Evolutionary conservation across 2,888 invertebrate species (phyloP).

Genomic region (Invenusta paracnida): DNA sequence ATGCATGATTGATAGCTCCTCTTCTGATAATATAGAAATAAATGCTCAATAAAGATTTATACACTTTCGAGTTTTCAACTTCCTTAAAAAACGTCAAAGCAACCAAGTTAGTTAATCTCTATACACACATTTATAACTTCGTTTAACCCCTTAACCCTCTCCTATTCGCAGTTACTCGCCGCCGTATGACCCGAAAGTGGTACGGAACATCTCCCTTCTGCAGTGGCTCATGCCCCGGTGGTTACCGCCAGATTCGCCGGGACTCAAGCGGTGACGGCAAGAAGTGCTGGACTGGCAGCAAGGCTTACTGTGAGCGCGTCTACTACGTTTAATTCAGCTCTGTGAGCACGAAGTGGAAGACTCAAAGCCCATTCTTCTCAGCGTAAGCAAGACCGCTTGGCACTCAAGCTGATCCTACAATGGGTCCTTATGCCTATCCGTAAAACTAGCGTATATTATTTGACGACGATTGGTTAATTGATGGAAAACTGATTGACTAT

Average conservation of each 20-base stretch:
- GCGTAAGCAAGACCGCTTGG: too few species aligned
- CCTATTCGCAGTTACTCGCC: background rate
- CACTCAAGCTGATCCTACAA: too few species aligned
- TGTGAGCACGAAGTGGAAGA: too few species aligned
- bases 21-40: too few species aligned
- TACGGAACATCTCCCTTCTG: slow-evolving; percentile 28
- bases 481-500: background rate
- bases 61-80: too few species aligned
- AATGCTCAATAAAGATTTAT: too few species aligned
- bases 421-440: background rate
- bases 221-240: slow-evolving; percentile 16
- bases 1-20: too few species aligned
- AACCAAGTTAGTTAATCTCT: too few species aligned
- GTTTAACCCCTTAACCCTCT: background rate
- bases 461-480: background rate
- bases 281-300: slow-evolving; percentile 30
- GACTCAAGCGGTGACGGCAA: slow-evolving; percentile 21
- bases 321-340: slow-evolving; percentile 36
- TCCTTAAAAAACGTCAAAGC: too few species aligned
- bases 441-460: background rate
- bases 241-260: background rate
- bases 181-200: background rate
- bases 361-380: too few species aligned
- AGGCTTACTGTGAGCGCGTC: slow-evolving; percentile 32
- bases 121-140: too few species aligned